Conservation (phyloP, 2,888 invertebrate species). For the Pseudococcus longispinus region DNA sequence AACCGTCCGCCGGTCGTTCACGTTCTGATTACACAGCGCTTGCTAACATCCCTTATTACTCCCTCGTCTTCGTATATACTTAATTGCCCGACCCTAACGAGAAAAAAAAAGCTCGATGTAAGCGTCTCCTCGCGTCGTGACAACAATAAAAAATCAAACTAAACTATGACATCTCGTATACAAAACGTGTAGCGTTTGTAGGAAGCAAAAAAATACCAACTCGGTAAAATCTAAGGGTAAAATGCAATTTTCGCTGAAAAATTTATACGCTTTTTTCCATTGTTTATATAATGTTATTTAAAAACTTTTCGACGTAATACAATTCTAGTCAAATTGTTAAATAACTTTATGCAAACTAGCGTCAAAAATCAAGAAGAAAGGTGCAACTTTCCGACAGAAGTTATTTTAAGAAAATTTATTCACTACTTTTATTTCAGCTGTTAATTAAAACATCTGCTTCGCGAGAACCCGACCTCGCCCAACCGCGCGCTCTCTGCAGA, state of each 20-base stretch:
- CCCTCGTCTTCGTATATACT: neutral
- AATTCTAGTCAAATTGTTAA: slow-evolving; percentile 35
- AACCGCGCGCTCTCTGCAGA: neutral
- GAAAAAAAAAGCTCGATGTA: neutral
- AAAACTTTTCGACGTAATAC: slow-evolving; percentile 26
- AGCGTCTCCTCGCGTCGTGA: neutral
- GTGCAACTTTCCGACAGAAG: slow-evolving; percentile 18
- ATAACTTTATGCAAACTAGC: slow-evolving; percentile 39
- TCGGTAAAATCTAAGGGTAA: too few species aligned
- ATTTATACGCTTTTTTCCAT: slow-evolving; percentile 36
- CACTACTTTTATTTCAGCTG: slow-evolving; percentile 35
- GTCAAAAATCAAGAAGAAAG: slow-evolving; percentile 27
- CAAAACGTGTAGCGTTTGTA: neutral
- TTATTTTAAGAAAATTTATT: slow-evolving; percentile 34
- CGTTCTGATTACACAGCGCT: neutral
- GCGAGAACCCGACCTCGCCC: neutral
- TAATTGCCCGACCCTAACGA: neutral
- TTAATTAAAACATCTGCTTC: slow-evolving; percentile 35
- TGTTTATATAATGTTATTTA: slow-evolving; percentile 12
- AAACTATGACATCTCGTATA: neutral
- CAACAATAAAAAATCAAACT: slow-evolving; percentile 7
- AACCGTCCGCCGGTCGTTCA: neutral
- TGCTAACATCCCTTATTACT: neutral
- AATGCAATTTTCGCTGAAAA: slow-evolving; percentile 23
- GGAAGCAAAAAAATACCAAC: neutral